phyloP scores from a whole-genome alignment of 1,140 invertebrate genomes.

The Drosophila erecta region DNA sequence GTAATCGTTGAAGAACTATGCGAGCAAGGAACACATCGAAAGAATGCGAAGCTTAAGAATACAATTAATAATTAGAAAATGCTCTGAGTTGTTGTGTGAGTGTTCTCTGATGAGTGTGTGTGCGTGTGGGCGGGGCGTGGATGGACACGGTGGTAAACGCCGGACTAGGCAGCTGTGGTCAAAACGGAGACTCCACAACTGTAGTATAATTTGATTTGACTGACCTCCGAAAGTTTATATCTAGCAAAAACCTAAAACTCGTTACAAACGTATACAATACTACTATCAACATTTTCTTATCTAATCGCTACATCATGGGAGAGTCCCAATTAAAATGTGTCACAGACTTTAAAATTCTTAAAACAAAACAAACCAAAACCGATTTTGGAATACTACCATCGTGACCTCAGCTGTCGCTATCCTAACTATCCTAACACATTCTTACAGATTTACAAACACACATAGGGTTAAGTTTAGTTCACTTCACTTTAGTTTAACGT shows the following conservation, averaged over 20 bases:
- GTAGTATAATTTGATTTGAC: background rate
- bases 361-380: conserved; percentile 6
- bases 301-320: background rate
- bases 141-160: conserved; percentile 19
- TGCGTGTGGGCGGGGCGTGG: conserved; percentile 8
- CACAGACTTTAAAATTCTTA: background rate
- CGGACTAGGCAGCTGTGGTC: conserved; percentile 5
- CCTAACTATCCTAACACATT: conserved; percentile 15
- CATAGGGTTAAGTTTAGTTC: conserved; percentile 22
- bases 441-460: conserved; percentile 34
- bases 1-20: conserved; percentile 12
- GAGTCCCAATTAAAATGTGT: background rate
- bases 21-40: conserved; percentile 39
- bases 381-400: background rate
- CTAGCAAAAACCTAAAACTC: background rate
- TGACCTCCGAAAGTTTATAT: background rate
- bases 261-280: too few relatives aligned
- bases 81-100: conserved; percentile 30
- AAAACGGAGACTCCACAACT: background rate
- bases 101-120: background rate
- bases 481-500: conserved; percentile 10
- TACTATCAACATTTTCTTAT: background rate
- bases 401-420: conserved; percentile 23
- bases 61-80: conserved; percentile 26
- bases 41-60: conserved; percentile 27